Conservation (phyloP, 2,797 vertebrate genomes). For the Anguilla marmorata region DNA sequence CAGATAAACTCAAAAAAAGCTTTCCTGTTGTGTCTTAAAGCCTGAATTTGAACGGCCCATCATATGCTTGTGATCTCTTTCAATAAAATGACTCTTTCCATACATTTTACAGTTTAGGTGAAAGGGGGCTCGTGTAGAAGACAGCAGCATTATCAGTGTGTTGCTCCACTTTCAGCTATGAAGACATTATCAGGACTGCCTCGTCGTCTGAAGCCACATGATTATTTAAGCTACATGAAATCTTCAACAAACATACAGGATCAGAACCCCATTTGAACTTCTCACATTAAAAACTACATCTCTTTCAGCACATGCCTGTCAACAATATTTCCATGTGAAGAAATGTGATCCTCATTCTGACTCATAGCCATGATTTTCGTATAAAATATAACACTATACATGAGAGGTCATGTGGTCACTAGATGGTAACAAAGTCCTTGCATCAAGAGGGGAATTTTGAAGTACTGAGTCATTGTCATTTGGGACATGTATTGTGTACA, state of each 20-base stretch:
- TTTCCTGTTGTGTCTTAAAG: slow-evolving; percentile 3
- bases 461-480: neutral
- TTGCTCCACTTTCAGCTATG: neutral
- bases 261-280: neutral
- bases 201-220: neutral
- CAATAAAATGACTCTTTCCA: no score
- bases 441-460: neutral
- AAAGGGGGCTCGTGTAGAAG: neutral
- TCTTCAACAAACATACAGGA: neutral
- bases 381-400: neutral
- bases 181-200: neutral
- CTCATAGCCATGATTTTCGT: neutral
- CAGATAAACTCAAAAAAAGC: neutral
- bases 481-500: neutral
- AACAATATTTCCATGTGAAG: neutral
- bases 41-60: neutral
- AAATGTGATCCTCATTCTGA: neutral
- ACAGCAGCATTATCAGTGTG: neutral
- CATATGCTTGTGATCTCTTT: no score
- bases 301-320: neutral
- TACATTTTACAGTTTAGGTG: neutral
- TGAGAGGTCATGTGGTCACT: neutral
- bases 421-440: neutral
- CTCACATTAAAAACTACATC: neutral
- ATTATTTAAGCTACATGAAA: neutral